Percentiles rank a stretch among this genome's conserved stretches.
Conservation (phyloP, 2,888 invertebrate genomes). For the Chrysotoxum bicinctum region DNA sequence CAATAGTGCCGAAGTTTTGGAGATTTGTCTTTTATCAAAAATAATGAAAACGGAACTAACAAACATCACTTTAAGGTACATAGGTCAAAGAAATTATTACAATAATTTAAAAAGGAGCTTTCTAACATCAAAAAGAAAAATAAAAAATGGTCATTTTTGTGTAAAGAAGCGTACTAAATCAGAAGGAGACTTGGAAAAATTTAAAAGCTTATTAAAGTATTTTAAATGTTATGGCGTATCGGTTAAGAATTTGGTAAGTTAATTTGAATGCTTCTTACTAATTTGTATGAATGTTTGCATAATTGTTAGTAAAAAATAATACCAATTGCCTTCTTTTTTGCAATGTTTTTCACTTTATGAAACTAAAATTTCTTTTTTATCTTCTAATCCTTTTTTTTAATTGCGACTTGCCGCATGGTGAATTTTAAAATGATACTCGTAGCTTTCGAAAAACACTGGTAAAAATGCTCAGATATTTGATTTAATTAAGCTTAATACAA, state of each 20-base stretch:
- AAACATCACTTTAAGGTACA: constrained; percentile 67
- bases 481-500: too few relatives aligned
- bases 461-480: too few relatives aligned
- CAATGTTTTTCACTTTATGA: neutral
- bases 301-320: neutral
- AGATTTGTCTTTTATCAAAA: constrained; percentile 72
- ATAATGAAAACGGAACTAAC: constrained; percentile 31
- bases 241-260: constrained; percentile 85
- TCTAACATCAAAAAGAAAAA: constrained; percentile 10
- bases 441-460: too few relatives aligned
- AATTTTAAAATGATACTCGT: too few relatives aligned
- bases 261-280: neutral
- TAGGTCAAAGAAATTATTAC: constrained; percentile 19
- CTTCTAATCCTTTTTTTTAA: too few relatives aligned
- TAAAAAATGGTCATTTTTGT: constrained; percentile 22
- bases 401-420: too few relatives aligned
- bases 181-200: constrained; percentile 71
- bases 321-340: neutral
- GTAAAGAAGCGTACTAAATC: constrained; percentile 74
- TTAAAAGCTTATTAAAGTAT: constrained; percentile 55
- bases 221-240: constrained; percentile 83
- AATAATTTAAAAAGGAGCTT: neutral
- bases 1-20: constrained; percentile 74
- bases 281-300: neutral
- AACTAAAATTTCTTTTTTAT: too few relatives aligned